Evolutionary conservation across 2,797 vertebrate genomes (phyloP), one percentile per base, ranked within the genome.

Genomic region (Hyperoplus lanceolatus): DNA sequence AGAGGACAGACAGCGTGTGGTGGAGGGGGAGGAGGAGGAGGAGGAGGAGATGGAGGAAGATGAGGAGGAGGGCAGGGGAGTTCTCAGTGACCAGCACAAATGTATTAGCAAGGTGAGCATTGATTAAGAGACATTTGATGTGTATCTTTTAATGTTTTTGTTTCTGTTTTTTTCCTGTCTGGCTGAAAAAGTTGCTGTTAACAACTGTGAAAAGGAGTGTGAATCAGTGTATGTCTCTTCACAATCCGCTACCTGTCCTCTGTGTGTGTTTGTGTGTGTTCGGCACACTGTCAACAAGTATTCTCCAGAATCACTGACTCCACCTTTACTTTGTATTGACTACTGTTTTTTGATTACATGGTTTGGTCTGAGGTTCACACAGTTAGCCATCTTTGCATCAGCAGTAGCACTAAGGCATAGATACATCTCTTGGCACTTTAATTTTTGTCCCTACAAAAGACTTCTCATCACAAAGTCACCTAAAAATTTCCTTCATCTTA

Each of bases 11-110:
- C 96, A 94, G 86, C 93, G 90, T 50, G 96, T 89, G 79, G 96
- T 96, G 64, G 95, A 92, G 74, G 46, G 96, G 79, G 38, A 43
- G 18, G 18, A 92, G 75, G 48, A 96, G 80, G 54, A 60, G 95
- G 43, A 61, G 15, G 9, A 93, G 82, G 93, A 87, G 65, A 95
- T 92, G 79, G 95, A 95, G 56, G 45, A n/a, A 42, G 57, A 12
- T 16, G 6, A 95, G 82, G 95, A 94, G 86, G 96, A 96, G 61
- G 96, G 96, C 56, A 94, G 94, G 54, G 95, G 96, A 10, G 89
- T 99, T 91, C 96, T 98, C 89, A 96, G 92, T 9, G 97, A 99
- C 95, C 96, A 99, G 96, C 97, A 99, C 96, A 99, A 99, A 94
- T 99, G 98, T 96, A 96, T 97, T 94, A 97, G 98, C 91, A 99